Evolutionary conservation across 2,888 invertebrate species (phyloP).

Genomic region (Mythimna lalbum): DNA sequence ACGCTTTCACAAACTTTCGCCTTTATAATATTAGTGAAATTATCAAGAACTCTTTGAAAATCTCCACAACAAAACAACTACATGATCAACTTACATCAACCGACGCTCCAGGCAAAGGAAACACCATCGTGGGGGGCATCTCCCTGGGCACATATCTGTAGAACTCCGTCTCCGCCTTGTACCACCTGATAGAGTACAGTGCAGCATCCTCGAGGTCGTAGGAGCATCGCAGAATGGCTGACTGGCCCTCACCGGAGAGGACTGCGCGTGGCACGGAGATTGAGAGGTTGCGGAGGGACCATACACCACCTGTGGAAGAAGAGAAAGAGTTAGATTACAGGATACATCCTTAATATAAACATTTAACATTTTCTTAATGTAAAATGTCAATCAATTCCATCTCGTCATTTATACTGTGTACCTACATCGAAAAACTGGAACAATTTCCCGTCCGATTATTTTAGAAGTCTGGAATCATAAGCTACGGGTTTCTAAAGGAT

Average conservation of each 20-base stretch:
- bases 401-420: no score
- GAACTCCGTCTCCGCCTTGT: conserved; percentile 93
- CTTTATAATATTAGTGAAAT: no score
- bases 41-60: neutral
- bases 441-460: no score
- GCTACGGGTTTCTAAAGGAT: neutral
- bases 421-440: no score
- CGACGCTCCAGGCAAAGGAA: conserved; percentile 92
- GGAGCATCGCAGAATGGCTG: conserved; percentile 89
- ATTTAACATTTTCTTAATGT: no score
- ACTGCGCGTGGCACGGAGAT: conserved; percentile 90
- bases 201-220: conserved; percentile 92
- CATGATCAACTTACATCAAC: conserved; percentile 92
- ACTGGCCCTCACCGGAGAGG: conserved; percentile 87
- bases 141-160: conserved; percentile 94
- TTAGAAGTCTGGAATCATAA: no score
- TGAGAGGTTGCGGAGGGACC: conserved; percentile 86
- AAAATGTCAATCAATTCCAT: no score
- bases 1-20: no score
- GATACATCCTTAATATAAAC: no score
- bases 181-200: conserved; percentile 93
- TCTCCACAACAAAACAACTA: neutral
- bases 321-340: conserved; percentile 2
- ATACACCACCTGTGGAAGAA: conserved; percentile 81
- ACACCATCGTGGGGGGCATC: conserved; percentile 93